A percentile compares a stretch with the other conserved stretches of the same genome.
Evolutionary conservation across 2,888 invertebrate species (phyloP).

Genomic region (Coenonympha glycerion): DNA sequence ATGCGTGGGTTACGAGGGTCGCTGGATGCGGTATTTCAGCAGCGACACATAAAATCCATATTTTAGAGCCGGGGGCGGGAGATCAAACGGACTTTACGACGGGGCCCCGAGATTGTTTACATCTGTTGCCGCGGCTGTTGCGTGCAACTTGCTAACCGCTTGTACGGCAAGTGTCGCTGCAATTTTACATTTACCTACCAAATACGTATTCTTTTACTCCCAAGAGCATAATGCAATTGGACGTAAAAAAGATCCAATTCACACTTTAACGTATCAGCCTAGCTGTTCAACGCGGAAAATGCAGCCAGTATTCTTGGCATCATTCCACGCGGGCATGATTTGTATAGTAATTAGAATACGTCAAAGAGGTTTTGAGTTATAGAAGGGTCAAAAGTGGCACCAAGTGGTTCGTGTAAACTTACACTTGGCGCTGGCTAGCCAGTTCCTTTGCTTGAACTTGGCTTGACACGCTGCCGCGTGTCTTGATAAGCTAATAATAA

Average conservation of each 20-base stretch:
- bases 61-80: slow-evolving; percentile 61
- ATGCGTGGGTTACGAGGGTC: slow-evolving; percentile 57
- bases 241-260: background rate
- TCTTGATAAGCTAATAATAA: too few species aligned
- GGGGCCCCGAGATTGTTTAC: slow-evolving; percentile 71
- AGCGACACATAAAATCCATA: slow-evolving; percentile 72
- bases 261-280: too few species aligned
- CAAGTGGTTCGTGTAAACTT: too few species aligned
- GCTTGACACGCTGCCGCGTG: too few species aligned
- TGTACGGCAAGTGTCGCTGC: slow-evolving; percentile 27
- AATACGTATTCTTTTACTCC: background rate
- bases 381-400: too few species aligned
- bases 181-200: slow-evolving; percentile 12
- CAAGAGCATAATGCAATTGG: background rate
- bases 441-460: too few species aligned
- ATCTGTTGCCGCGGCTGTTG: slow-evolving; percentile 68
- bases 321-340: too few species aligned
- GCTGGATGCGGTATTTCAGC: slow-evolving; percentile 67
- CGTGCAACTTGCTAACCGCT: slow-evolving; percentile 66
- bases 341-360: too few species aligned
- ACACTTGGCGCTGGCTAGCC: too few species aligned
- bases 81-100: slow-evolving; percentile 75
- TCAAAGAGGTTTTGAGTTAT: too few species aligned
- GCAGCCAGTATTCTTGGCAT: too few species aligned
- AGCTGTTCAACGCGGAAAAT: too few species aligned